Evolutionary conservation across 2,888 invertebrate genomes (phyloP), one percentile per base, ranked within the genome.

Genomic region (Cynaeus angustus): DNA sequence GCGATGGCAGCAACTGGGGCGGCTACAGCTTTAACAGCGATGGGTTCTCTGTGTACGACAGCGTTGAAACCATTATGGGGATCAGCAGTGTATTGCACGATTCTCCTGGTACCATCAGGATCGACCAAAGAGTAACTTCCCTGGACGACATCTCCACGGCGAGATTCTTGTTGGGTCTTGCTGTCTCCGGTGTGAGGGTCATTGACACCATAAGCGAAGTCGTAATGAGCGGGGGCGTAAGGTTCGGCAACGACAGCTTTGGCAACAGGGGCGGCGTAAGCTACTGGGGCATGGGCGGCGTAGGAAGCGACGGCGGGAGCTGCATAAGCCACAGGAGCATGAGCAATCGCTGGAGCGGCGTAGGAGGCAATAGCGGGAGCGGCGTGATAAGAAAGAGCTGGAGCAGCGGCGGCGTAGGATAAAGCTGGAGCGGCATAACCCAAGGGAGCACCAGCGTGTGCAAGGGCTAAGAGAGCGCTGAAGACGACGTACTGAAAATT

Each of bases 11-110:
- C 68, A 16, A 64, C 64, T 8, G 76, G 72, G 7, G 69, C 73
- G 30, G 73, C 72, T 82, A 64, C 75, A 62, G 80, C 77, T 58
- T 80, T 77, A 38, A 80, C 79, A 56, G 79, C 80, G 5, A 80
- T 78, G 3, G 86, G 86, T 74, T 87, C 86, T 37, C 85, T 86
- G 65, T 84, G 84, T 0, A 88, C 88, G 38, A 87, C 77, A 3
- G 88, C 88, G 77, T 87, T 86, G 81, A 88, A 88, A 62, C 88
- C 88, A 71, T 81, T 85, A 73, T 86, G 85, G 14, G 84, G 82
- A 76, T 87, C 88, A 12, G 88, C 86, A 64, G 84, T 84, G 79
- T 88, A 88, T 12, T 86, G 85, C n/a, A 88, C 88, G 28, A 84
- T 82, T 68, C 88, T 85, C 52, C 83, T 83, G 74, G 84, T 84